A percentile compares a stretch with the other conserved stretches of the same genome.
Evolutionary conservation across 2,113 vertebrate species (phyloP).

Genomic region (Prietella phreatophila): DNA sequence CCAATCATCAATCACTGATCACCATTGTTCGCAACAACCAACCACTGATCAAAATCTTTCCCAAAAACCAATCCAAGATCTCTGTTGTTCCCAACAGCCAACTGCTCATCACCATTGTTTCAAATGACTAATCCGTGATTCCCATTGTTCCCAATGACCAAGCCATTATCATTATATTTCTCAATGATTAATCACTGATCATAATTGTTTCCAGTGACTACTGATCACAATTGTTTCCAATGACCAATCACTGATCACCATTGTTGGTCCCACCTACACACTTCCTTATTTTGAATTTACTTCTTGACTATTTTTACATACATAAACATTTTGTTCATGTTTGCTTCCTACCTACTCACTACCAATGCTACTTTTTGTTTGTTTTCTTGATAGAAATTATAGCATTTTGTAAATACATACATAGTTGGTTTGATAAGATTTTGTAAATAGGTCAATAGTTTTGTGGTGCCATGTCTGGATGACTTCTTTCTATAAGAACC

Average conservation of each 20-base stretch:
- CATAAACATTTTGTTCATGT: not conserved
- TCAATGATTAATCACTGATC: not conserved
- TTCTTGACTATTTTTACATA: not conserved
- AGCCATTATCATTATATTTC: no score
- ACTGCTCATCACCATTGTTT: not conserved
- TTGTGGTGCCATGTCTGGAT: not conserved
- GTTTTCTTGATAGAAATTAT: not conserved
- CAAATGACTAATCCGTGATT: not conserved
- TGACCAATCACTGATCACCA: not conserved
- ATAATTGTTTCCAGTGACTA: not conserved
- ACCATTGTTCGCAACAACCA: not conserved
- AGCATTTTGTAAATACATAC: not conserved
- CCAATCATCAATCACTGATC: not conserved
- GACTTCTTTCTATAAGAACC: not conserved
- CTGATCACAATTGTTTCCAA: not conserved
- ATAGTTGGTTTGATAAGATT: not conserved
- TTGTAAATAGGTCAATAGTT: not conserved
- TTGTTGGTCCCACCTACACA: not conserved
- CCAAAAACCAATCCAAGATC: not conserved
- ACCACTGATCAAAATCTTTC: not conserved
- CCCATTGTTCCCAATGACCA: not conserved
- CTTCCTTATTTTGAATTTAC: not conserved
- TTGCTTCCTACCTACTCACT: not conserved
- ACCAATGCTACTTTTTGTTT: not conserved
- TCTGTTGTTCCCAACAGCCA: not conserved